A percentile compares a stretch with the other conserved stretches of the same genome.
Evolutionary conservation across 2,888 invertebrate genomes (phyloP).

Genomic region (Hirudinaria manillensis): DNA sequence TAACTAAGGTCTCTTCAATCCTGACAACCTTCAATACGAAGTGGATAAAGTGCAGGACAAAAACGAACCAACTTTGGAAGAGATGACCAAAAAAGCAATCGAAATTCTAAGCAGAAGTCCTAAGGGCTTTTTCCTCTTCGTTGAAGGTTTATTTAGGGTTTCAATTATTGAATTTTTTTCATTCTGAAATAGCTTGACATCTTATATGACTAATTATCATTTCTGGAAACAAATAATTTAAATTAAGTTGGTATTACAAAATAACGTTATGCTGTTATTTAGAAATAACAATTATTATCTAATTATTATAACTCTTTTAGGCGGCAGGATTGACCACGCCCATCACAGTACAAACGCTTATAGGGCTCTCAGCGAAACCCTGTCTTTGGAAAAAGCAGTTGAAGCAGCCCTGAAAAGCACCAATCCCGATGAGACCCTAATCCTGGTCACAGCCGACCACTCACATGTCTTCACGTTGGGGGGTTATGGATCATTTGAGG

Average conservation of each 20-base stretch:
- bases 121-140: conserved; percentile 71
- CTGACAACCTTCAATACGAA: conserved; percentile 68
- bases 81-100: conserved; percentile 75
- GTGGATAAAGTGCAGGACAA: conserved; percentile 53
- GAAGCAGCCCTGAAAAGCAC: conserved; percentile 60
- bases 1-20: conserved; percentile 46
- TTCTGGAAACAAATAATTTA: too few relatives aligned
- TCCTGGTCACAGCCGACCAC: conserved; percentile 61
- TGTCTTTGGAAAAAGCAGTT: conserved; percentile 70
- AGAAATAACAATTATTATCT: too few relatives aligned
- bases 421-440: conserved; percentile 66
- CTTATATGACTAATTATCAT: too few relatives aligned
- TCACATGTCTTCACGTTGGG: conserved; percentile 51
- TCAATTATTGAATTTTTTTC: too few relatives aligned
- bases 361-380: conserved; percentile 69
- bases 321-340: conserved; percentile 51
- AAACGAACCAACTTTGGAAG: conserved; percentile 66
- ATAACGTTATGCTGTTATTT: too few relatives aligned
- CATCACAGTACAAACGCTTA: conserved; percentile 61
- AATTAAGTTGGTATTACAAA: too few relatives aligned
- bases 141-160: conserved; percentile 58
- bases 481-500: conserved; percentile 48
- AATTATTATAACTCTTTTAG: too few relatives aligned
- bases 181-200: too few relatives aligned
- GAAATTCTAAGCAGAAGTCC: conserved; percentile 62